These are phyloP conservation scores for Propithecus perrieri DNA, from an alignment of 2,797 vertebrate species.

Conservation along the genomic window DNA sequence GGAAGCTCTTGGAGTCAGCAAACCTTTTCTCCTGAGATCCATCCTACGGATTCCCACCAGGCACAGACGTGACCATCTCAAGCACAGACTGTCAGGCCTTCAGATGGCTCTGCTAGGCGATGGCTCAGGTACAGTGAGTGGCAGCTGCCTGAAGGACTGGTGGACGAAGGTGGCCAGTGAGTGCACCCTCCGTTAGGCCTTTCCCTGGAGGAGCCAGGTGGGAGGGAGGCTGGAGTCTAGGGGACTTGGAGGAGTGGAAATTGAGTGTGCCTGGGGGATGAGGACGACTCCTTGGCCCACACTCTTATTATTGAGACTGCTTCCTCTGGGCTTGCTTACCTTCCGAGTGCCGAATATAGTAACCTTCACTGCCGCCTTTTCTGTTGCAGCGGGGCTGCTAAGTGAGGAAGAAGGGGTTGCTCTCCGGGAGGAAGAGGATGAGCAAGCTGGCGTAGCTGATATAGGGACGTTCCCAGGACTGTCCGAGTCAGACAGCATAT, in stretches of 20 bases:
- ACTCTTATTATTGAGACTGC: neutral
- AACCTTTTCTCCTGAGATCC: neutral
- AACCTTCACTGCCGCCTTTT: neutral
- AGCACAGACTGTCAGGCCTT: neutral
- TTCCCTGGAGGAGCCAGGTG: neutral
- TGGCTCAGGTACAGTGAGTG: neutral
- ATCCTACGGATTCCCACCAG: neutral
- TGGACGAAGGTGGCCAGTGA: too few relatives aligned
- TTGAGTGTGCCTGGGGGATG: fast-evolving
- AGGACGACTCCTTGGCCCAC: neutral
- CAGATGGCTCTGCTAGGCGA: neutral
- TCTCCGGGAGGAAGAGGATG: neutral
- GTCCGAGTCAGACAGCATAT: neutral
- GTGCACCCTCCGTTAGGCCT: neutral
- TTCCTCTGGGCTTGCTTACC: neutral
- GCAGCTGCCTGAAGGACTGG: neutral
- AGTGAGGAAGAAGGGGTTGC: slow-evolving; percentile 21
- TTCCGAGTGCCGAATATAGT: neutral
- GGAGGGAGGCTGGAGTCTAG: neutral
- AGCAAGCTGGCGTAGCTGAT: neutral
- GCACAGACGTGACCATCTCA: neutral
- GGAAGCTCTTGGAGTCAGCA: neutral
- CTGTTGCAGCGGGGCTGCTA: slow-evolving; percentile 59
- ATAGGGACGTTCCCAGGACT: slow-evolving; percentile 32
- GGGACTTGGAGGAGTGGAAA: neutral